Conservation (phyloP, 1,140 invertebrate genomes). For the Diprion similis region DNA sequence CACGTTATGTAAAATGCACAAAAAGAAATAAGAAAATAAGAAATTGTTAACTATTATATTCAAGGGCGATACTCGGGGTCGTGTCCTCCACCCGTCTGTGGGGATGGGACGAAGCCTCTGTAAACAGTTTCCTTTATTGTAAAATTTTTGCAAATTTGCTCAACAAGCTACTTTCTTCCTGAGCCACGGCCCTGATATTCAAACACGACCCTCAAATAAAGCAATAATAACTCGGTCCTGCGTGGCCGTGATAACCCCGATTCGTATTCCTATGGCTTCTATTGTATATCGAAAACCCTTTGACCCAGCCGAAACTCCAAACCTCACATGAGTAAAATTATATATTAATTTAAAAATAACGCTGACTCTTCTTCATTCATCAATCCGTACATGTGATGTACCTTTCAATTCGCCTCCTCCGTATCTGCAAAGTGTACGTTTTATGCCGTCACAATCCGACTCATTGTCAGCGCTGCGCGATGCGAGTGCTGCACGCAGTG, state of each 20-base stretch:
- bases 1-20: conserved; percentile 21
- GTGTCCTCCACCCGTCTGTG: conserved; percentile 14
- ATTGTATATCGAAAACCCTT: conserved; percentile 60
- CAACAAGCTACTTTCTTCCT: conserved; percentile 34
- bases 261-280: conserved; percentile 60
- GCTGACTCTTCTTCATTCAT: conserved; percentile 31
- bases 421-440: too few relatives aligned
- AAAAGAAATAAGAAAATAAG: conserved; percentile 26
- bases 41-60: conserved; percentile 16
- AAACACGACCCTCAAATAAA: conserved; percentile 39
- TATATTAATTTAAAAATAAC: conserved; percentile 62
- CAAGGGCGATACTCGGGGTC: conserved; percentile 26
- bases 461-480: too few relatives aligned
- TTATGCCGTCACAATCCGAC: too few relatives aligned
- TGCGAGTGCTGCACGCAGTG: too few relatives aligned
- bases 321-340: conserved; percentile 59
- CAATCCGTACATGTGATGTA: background rate
- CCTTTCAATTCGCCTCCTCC: too few relatives aligned
- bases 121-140: conserved; percentile 14
- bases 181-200: conserved; percentile 28
- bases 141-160: conserved; percentile 36
- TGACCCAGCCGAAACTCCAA: conserved; percentile 34
- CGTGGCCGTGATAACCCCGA: conserved; percentile 43
- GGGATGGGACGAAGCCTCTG: conserved; percentile 18
- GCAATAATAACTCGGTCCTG: conserved; percentile 46